Evolutionary conservation across 1,140 invertebrate genomes (phyloP).

Genomic region (Habropoda laboriosa): DNA sequence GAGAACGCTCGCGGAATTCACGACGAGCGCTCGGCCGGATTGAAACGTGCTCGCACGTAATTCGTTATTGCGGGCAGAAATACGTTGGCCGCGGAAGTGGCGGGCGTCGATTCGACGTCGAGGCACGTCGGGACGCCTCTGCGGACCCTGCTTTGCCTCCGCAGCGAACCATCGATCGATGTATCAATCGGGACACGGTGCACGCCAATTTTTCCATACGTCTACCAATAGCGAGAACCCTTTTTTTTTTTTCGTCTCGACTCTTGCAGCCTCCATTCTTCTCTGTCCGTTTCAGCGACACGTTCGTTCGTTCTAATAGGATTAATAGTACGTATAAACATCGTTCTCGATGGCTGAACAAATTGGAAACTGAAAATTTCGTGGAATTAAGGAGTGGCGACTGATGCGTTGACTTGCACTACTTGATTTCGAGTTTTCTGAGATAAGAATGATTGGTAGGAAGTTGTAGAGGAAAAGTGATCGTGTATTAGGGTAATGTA

Average conservation of each 20-base stretch:
- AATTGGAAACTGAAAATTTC: neutral
- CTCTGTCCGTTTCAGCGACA: neutral
- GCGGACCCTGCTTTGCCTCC: conserved; percentile 3
- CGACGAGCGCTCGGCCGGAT: conserved; percentile 4
- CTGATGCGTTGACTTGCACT: neutral
- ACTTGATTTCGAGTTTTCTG: too few relatives aligned
- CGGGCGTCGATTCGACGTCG: conserved; percentile 31
- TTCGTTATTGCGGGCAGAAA: conserved; percentile 37
- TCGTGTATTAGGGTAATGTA: too few relatives aligned
- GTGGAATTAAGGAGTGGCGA: neutral
- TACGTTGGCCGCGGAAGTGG: conserved; percentile 13
- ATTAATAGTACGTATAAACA: too few relatives aligned
- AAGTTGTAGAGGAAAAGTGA: too few relatives aligned
- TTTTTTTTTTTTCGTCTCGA: too few relatives aligned
- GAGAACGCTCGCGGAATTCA: conserved; percentile 33
- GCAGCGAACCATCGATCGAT: conserved; percentile 26
- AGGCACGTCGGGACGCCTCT: conserved; percentile 37
- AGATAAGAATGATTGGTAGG: too few relatives aligned
- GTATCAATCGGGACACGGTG: neutral
- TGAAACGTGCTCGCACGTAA: conserved; percentile 33
- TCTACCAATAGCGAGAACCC: neutral
- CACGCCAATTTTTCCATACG: neutral
- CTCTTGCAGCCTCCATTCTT: too few relatives aligned
- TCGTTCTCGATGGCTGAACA: too few relatives aligned
- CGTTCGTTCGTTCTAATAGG: neutral